A percentile compares a stretch with the other conserved stretches of the same genome.
phyloP scores from a whole-genome alignment of 2,113 vertebrate species.

The Zapornia atra region DNA sequence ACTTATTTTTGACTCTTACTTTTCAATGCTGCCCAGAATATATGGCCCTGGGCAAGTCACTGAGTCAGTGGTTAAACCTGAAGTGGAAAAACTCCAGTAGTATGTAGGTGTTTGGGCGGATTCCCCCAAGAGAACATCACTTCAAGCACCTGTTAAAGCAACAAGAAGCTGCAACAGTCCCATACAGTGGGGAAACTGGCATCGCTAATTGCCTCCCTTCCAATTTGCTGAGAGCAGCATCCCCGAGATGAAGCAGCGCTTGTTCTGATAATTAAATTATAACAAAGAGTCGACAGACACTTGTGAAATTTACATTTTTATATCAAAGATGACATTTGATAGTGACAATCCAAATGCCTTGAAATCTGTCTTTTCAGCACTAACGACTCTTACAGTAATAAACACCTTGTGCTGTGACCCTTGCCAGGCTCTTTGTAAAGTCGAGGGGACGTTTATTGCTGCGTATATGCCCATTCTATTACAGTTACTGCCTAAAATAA shows the following conservation, averaged over 20 bases:
- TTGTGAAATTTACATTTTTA: slow-evolving; percentile 35
- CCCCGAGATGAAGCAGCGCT: background rate
- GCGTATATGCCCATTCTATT: background rate
- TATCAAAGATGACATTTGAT: slow-evolving; percentile 35
- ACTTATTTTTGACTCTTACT: background rate
- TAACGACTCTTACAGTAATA: background rate
- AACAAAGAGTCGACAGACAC: background rate
- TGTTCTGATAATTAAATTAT: slow-evolving; percentile 9
- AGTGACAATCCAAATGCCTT: background rate
- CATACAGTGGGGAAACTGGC: background rate
- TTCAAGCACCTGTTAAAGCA: background rate
- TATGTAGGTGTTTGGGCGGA: background rate
- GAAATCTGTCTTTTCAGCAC: background rate
- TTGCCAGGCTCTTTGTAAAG: background rate
- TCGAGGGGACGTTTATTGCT: background rate
- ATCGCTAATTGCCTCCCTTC: background rate
- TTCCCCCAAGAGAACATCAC: background rate
- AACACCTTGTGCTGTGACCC: slow-evolving; percentile 12
- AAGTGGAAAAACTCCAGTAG: background rate
- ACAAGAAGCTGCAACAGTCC: background rate
- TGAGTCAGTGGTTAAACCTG: background rate
- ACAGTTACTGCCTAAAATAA: slow-evolving; percentile 26
- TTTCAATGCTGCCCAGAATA: background rate
- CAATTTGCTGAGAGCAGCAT: slow-evolving; percentile 17
- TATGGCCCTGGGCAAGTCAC: background rate